phyloP scores from a whole-genome alignment of 2,888 invertebrate genomes.

The Petrolisthes cinctipes region DNA sequence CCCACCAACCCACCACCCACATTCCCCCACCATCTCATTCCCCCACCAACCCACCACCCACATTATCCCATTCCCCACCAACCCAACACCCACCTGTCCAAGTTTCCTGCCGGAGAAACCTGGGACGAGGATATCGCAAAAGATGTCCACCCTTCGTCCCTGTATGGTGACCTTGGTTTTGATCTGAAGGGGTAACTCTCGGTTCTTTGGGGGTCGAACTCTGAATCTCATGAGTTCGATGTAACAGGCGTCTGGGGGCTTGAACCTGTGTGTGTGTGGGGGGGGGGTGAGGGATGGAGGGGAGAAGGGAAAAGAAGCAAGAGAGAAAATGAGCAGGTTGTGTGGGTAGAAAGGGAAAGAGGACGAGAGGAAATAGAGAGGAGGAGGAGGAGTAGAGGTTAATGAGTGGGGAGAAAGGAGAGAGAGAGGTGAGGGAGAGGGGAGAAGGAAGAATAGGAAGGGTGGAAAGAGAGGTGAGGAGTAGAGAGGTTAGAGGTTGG shows the following conservation, averaged over 20 bases:
- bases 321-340: background rate
- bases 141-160: background rate
- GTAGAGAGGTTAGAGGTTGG: too few species aligned
- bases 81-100: conserved; percentile 76
- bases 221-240: conserved; percentile 96
- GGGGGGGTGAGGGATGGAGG: background rate
- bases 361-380: background rate
- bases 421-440: background rate
- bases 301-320: background rate
- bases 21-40: background rate
- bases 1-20: too few species aligned
- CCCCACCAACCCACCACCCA: too few species aligned
- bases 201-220: conserved; percentile 92
- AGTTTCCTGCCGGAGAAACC: conserved; percentile 95
- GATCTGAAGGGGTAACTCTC: conserved; percentile 95
- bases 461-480: background rate
- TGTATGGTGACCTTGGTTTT: conserved; percentile 87
- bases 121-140: conserved; percentile 79
- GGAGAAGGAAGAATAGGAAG: background rate
- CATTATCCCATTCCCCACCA: background rate
- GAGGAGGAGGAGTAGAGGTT: background rate
- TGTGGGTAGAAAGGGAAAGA: background rate
- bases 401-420: background rate
- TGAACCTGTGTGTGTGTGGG: conserved; percentile 77
- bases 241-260: conserved; percentile 97